These are phyloP conservation scores for Phaedon cochleariae DNA, from an alignment of 2,888 invertebrate species.

Conservation along the genomic window DNA sequence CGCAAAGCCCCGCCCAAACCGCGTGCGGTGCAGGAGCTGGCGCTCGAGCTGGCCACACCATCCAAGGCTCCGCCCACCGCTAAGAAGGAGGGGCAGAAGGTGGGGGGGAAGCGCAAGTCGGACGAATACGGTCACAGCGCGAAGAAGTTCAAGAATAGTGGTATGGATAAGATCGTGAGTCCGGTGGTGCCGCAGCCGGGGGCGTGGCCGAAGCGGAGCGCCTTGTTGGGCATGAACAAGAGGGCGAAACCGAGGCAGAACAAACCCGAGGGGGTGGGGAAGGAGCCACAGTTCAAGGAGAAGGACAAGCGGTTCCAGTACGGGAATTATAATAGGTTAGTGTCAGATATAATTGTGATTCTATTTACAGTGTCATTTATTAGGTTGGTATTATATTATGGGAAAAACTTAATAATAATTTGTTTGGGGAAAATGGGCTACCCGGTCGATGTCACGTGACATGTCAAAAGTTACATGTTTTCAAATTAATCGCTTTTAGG, in stretches of 20 bases:
- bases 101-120: conserved; percentile 68
- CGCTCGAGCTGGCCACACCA: not conserved
- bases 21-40: not conserved
- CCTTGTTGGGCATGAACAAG: conserved; percentile 51
- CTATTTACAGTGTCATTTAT: no score
- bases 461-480: no score
- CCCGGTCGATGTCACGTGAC: no score
- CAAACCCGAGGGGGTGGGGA: conserved; percentile 53
- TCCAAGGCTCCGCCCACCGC: not conserved
- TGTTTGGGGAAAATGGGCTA: no score
- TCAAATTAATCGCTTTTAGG: no score
- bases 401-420: no score
- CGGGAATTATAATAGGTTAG: conserved; percentile 91
- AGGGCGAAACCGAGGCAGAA: conserved; percentile 60
- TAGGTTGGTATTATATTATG: no score
- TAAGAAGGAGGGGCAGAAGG: conserved; percentile 54
- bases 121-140: conserved; percentile 64
- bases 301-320: conserved; percentile 87
- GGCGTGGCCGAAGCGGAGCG: conserved; percentile 75
- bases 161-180: conserved; percentile 89
- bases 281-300: conserved; percentile 73
- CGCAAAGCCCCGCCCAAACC: conserved; percentile 17
- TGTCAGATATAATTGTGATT: not conserved
- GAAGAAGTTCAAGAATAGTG: conserved; percentile 72
- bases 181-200: conserved; percentile 92